phyloP scores from a whole-genome alignment of 2,888 invertebrate genomes.

The Lamellibrachia columna region DNA sequence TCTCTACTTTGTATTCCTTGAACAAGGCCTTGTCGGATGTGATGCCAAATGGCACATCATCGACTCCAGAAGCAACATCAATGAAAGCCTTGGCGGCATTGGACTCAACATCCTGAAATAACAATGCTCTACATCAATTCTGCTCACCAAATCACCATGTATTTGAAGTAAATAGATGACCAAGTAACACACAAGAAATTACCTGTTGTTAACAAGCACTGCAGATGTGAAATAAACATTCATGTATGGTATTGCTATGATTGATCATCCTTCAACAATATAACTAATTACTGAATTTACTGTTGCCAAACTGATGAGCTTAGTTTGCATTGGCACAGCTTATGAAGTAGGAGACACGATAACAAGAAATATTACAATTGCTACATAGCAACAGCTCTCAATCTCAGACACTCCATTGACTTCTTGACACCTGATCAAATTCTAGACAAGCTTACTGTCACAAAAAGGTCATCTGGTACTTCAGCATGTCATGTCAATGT shows the following conservation, averaged over 20 bases:
- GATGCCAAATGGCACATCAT: slow-evolving; percentile 90
- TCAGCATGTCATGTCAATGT: neutral
- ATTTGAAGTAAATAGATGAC: neutral
- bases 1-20: slow-evolving; percentile 79
- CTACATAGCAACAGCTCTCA: too few species aligned
- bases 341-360: neutral
- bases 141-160: neutral
- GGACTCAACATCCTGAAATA: slow-evolving; percentile 75
- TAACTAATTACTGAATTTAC: neutral
- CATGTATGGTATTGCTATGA: too few species aligned
- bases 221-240: too few species aligned
- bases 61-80: slow-evolving; percentile 80
- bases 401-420: too few species aligned
- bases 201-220: too few species aligned
- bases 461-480: neutral
- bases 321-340: neutral
- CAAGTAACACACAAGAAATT: too few species aligned
- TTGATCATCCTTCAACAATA: neutral
- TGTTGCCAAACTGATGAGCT: neutral
- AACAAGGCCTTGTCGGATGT: slow-evolving; percentile 81
- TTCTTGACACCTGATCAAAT: too few species aligned
- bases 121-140: neutral
- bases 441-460: neutral
- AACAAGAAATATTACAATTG: too few species aligned
- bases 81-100: slow-evolving; percentile 86